Evolutionary conservation across 2,888 invertebrate species (phyloP).

Genomic region (Diachrysia chrysitis): DNA sequence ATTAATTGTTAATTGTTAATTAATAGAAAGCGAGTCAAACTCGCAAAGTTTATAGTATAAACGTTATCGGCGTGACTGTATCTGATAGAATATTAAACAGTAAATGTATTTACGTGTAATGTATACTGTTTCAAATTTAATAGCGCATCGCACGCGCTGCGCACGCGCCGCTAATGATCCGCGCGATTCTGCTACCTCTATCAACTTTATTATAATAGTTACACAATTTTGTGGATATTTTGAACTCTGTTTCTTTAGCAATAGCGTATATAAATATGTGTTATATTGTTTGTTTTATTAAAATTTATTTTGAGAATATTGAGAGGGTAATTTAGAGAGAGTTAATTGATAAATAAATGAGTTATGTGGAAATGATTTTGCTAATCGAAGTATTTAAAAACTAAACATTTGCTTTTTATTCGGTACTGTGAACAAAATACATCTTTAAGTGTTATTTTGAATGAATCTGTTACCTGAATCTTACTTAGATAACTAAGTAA

Average conservation of each 20-base stretch:
- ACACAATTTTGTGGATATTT: conserved; percentile 12
- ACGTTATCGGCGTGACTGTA: conserved; percentile 53
- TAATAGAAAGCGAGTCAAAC: conserved; percentile 40
- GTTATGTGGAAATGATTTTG: neutral
- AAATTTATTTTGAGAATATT: conserved; percentile 5
- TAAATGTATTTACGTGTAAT: conserved; percentile 68
- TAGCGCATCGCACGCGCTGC: conserved; percentile 79
- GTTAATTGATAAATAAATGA: neutral
- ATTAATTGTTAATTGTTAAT: conserved; percentile 36
- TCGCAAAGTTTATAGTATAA: conserved; percentile 32
- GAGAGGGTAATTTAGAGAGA: neutral
- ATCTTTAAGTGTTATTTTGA: no score
- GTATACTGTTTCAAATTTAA: conserved; percentile 79
- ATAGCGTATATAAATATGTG: neutral
- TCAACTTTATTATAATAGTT: conserved; percentile 36
- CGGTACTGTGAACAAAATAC: no score
- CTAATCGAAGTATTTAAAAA: conserved; percentile 36
- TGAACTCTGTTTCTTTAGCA: conserved; percentile 23
- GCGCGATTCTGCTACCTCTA: conserved; percentile 69
- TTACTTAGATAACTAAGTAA: no score
- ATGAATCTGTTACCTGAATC: no score
- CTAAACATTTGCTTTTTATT: no score
- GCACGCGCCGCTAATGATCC: conserved; percentile 85
- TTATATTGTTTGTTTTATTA: conserved; percentile 15
- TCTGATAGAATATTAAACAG: conserved; percentile 69